phyloP scores from a whole-genome alignment of 2,888 invertebrate genomes.

The Scaptomyza caliginosa region DNA sequence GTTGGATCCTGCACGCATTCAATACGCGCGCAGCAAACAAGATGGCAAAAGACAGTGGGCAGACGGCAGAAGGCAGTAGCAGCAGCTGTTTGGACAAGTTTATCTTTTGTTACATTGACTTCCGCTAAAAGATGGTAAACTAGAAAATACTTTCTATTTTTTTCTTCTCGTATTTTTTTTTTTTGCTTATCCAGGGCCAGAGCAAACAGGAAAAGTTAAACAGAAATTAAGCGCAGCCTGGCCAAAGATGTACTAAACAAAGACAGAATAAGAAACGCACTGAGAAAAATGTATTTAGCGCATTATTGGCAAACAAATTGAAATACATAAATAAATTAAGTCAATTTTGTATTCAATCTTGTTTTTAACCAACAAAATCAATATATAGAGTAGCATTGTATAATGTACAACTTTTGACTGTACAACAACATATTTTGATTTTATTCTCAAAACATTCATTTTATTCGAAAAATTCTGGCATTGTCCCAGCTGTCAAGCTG shows the following conservation, averaged over 20 bases:
- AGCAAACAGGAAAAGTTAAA: constrained; percentile 72
- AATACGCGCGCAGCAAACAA: constrained; percentile 40
- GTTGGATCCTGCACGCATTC: constrained; percentile 36
- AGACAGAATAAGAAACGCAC: constrained; percentile 21
- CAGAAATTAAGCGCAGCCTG: constrained; percentile 70
- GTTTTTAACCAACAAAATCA: too few species aligned
- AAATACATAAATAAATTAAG: too few species aligned
- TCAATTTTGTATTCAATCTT: too few species aligned
- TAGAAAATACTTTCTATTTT: too few species aligned
- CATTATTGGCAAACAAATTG: constrained; percentile 4
- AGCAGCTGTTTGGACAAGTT: constrained; percentile 77
- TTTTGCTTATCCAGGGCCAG: constrained; percentile 41
- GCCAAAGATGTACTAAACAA: constrained; percentile 11
- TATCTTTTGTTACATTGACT: constrained; percentile 81
- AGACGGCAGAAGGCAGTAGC: constrained; percentile 8
- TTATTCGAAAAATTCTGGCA: neutral
- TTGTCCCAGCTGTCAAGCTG: constrained; percentile 22
- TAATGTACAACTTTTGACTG: too few species aligned
- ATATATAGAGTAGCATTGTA: too few species aligned
- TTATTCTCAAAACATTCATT: neutral
- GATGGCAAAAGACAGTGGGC: neutral
- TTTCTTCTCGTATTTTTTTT: too few species aligned
- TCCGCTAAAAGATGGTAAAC: constrained; percentile 77
- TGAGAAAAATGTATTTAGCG: constrained; percentile 35
- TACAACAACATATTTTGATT: too few species aligned